Evolutionary conservation across 2,113 vertebrate genomes (phyloP), one percentile per base, ranked within the genome.

Genomic region (Onychorhynchus coronatus): DNA sequence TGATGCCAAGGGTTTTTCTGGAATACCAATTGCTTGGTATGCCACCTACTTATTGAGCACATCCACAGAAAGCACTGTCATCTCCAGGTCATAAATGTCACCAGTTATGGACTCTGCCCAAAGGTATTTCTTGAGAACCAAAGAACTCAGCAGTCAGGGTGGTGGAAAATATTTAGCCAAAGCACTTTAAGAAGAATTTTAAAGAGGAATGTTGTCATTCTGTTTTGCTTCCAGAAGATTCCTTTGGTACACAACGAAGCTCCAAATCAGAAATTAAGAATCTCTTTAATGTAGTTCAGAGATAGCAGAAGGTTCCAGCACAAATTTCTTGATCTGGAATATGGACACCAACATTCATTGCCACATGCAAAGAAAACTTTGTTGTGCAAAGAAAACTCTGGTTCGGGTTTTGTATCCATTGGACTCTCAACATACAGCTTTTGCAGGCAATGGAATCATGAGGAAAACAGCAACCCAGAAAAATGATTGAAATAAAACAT

Each of bases 1-100:
- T 79, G 81, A 97, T 90, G 74, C 85, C 70, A 93, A 66, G 53
- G 50, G 80, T 71, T 89, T 85, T 97, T 96, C 80, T 95, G 77
- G 53, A 95, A 77, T 73, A 89, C 62, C 76, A 81, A 47, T 70
- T 72, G 67, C 71, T 86, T 53, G 41, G 46, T 84, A 92, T 55
- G 78, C 35, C 58, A 66, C 25, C 67, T 78, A 81, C 59, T 81
- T 91, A 80, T 85, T 86, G 95, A 81, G 14, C 2, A 2, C 84
- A 93, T 49, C 82, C 87, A 80, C 80, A 84, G 66, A 91, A 94
- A 70, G 59, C 68, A 75, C 78, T 42, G 56, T 94, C 92, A 91
- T 84, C 88, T 92, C 82, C 28, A 31, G 52, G 89, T 89, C 90
- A 20, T 4, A 74, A 89, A 75, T 68, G 58, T 78, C 70, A 82